These are phyloP conservation scores for Drosophila funebris DNA, from an alignment of 1,140 invertebrate genomes.

Conservation along the genomic window DNA sequence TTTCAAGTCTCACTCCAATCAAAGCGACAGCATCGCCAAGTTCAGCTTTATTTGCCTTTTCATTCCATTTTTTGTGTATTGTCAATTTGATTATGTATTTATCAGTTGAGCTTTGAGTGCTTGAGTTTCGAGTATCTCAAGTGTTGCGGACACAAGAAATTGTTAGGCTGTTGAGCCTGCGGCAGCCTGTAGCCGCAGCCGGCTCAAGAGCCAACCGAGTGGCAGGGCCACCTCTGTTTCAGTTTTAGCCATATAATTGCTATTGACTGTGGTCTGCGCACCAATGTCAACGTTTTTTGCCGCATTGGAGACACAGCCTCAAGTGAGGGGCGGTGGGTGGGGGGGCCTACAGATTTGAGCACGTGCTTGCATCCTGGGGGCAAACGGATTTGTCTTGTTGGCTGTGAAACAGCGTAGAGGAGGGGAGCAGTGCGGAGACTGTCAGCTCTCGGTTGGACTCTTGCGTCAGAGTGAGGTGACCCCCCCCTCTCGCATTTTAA, in stretches of 20 bases:
- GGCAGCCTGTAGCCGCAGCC: constrained; percentile 6
- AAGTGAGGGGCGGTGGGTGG: constrained; percentile 32
- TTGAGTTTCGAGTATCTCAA: constrained; percentile 31
- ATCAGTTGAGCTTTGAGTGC: constrained; percentile 51
- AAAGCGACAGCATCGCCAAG: constrained; percentile 54
- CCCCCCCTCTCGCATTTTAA: constrained; percentile 27
- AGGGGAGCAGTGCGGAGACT: background rate
- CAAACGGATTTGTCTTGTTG: constrained; percentile 41
- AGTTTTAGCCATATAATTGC: constrained; percentile 26
- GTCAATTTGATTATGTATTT: constrained; percentile 67
- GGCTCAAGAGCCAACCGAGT: constrained; percentile 17
- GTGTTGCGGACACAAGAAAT: constrained; percentile 59
- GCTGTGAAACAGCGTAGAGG: background rate
- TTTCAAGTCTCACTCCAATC: constrained; percentile 58
- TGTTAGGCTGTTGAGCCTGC: constrained; percentile 29
- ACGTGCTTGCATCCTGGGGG: constrained; percentile 55
- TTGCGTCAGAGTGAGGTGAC: constrained; percentile 18
- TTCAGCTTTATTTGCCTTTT: constrained; percentile 7
- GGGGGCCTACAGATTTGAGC: constrained; percentile 34
- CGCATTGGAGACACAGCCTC: constrained; percentile 57
- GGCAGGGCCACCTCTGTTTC: background rate
- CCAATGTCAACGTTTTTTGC: constrained; percentile 55
- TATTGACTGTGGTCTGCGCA: constrained; percentile 25
- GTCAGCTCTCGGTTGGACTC: background rate
- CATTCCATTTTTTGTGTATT: constrained; percentile 3